Base-by-base conservation (phyloP, 2,888 invertebrate species). In the Dioctria rufipes region DNA sequence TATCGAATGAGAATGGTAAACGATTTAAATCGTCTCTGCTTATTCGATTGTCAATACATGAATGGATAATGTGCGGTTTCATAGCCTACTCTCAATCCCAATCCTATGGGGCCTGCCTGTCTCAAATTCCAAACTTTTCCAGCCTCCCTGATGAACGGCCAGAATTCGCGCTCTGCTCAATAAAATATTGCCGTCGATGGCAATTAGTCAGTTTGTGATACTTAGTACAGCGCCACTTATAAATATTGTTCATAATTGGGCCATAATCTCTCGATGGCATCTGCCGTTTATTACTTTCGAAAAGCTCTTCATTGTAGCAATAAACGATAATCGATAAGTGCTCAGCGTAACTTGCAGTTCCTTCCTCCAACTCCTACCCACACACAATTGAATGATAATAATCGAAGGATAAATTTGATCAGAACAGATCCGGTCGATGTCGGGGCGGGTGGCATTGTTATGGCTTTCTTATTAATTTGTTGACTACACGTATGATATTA, bases 171-270 rank as follows among this genome's bases (percentile, higher is more conserved):
- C 5, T 54, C 61, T 40, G n/a, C 40, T 69, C 69, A 51, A 54
- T 54, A 51, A 69, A 51, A 54, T 69, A 51, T 37, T 51, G 11
- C 39, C 25, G 60, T 51, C 60, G 63, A 37, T 9, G 60, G 60
- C 75, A 75, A 75, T 75, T 75, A 61, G 77, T 77, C 77, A 77
- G 49, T 63, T 77, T 77, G 77, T 77, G 77, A 63, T 77, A 77
- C 63, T 77, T 77, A 63, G 61, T 63, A 43, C 11, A 77, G 49
- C 63, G 77, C 49, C 63, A 77, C 63, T 77, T 77, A 77, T 77
- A 77, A 77, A 77, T 77, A 77, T 77, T 63, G 77, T 63, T 46
- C 63, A 63, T 77, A 77, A 77, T 77, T 77, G 61, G 77, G 77
- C 63, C 9, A 77, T 77, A 77, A 77, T 77, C 77, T 40, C n/a